Evolutionary conservation across 2,113 vertebrate genomes (phyloP), one percentile per base, ranked within the genome.

Genomic region (Sebastes fasciatus): DNA sequence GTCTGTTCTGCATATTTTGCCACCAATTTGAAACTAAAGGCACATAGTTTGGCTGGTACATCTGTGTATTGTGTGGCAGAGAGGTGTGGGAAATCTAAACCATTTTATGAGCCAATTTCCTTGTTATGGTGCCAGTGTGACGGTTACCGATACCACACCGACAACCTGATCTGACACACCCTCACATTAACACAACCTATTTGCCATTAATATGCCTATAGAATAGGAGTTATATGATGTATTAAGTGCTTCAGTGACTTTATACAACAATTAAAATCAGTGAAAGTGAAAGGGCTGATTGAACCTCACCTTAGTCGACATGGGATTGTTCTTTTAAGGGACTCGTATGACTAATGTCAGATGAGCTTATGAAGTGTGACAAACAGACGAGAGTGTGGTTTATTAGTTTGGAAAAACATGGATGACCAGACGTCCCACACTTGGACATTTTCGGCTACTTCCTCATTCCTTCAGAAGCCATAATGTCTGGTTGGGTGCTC

Each of bases 401-500:
- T 80, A 58, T 81, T 57, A 60, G 26, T 61, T 78, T 73, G 71
- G 87, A 89, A 91, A 26, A 93, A 90, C 88, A 91, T 46, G 0
- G 14, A 19, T 82, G 70, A 94, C 87, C 83, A 75, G 9, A 82
- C 3, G 54, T 45, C 64, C 51, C 68, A 40, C 68, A 40, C 60
- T 57, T 2, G 17, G 62, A 75, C 87, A 78, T 89, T 90, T 86
- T 79, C 57, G 79, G 83, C 64, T 42, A 86, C 83, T 90, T 88
- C 87, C 86, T 88, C 79, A 80, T 94, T 89, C 84, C 80, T 34
- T 6, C 73, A 40, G 76, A 55, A 60, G 79, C 91, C 81, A 86
- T 88, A 88, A 91, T 91, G 81, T 78, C 81, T 85, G 76, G 76
- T 84, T 90, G 78, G 82, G 79, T 43, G 13, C 84, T 77, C 82